Base-by-base conservation (phyloP, 2,888 invertebrate genomes). In the Lamellibrachia satsuma region DNA sequence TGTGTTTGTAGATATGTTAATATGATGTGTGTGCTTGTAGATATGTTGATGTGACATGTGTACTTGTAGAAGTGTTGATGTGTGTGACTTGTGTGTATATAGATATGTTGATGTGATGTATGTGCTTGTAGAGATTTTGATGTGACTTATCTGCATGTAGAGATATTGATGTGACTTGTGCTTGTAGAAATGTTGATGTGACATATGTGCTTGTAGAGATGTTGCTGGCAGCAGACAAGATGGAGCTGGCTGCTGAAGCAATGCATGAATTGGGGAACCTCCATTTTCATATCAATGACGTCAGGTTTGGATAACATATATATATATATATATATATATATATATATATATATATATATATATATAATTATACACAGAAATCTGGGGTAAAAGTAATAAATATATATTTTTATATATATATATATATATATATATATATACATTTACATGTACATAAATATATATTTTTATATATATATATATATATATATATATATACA, bases 181-280 rank as follows among this genome's bases (percentile, higher is more conserved):
- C 51, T 92, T 75, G 52, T 75, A 75, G 4, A 15, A n/a, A 75
- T 75, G 75, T 75, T 75, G 75, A 75, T 75, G 75, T 75, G 11
- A 75, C 75, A 22, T 22, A n/a, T 75, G 75, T 75, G 75, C 75
- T 75, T 75, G 75, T 75, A 96, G 96, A 96, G 75, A 95, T 96
- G 94, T 93, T 96, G 92, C 92, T 95, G 91, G 95, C 96, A 91
- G 95, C 95, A 93, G 95, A 95, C 92, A 95, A 96, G 94, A 95
- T 94, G 92, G 95, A 95, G 52, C 94, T 96, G 51, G 95, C 96
- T 51, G 96, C 96, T 11, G 96, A 96, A 93, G 96, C 96, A 8
- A 95, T 96, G 95, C 95, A 95, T 93, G 96, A 96, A 93, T 94
- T 96, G 52, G 96, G 96, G 90, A 96, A 96, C 94, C 95, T 96